Evolutionary conservation across 2,113 vertebrate species (phyloP).

Genomic region (Siniperca chuatsi): DNA sequence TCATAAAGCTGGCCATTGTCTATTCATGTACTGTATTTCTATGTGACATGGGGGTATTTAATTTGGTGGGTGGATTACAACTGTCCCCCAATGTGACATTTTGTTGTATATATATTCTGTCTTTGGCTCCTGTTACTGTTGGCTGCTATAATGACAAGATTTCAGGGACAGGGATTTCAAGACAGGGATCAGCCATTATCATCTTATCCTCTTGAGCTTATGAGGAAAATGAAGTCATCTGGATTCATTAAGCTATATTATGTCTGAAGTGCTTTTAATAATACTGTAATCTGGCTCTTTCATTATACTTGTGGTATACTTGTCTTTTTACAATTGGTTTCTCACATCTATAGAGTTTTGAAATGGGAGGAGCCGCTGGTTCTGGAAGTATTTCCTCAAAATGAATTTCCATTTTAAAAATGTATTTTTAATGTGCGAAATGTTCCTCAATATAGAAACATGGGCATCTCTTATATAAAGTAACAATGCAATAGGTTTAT

Average conservation of each 20-base stretch:
- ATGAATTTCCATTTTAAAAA: no score
- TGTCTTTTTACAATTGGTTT: not conserved
- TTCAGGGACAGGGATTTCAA: not conserved
- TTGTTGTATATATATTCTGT: not conserved
- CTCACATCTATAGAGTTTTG: no score
- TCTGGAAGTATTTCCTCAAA: no score
- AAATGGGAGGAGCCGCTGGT: no score
- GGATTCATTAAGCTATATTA: not conserved
- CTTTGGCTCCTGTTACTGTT: not conserved
- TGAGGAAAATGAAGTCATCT: not conserved
- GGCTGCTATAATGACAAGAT: not conserved
- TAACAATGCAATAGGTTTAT: no score
- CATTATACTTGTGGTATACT: not conserved
- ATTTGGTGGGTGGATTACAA: not conserved
- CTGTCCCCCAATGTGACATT: not conserved
- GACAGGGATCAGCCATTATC: constrained; percentile 6
- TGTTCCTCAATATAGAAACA: no score
- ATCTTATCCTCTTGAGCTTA: not conserved
- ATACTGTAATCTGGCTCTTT: not conserved
- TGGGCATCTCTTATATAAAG: no score
- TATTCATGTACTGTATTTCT: not conserved
- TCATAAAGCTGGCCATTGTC: no score
- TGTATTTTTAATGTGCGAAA: no score
- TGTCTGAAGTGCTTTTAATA: constrained; percentile 10
- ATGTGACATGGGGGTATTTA: not conserved